Evolutionary conservation across 2,113 vertebrate species (phyloP).

Genomic region (Trachemys scripta): DNA sequence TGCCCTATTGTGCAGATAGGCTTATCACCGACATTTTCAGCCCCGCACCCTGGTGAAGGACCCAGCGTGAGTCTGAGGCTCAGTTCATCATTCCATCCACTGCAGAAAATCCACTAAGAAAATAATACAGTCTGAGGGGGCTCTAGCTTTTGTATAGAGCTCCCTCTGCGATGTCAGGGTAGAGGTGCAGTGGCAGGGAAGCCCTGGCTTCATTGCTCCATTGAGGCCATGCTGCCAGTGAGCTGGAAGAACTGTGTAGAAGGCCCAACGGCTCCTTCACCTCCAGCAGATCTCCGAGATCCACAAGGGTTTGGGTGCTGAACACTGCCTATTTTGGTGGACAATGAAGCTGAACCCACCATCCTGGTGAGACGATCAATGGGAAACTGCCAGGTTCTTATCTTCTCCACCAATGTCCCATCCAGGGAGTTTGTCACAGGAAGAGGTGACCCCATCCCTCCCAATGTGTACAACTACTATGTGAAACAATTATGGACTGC

Average conservation of each 20-base stretch:
- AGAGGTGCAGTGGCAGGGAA: background rate
- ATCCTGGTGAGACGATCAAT: background rate
- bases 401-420: accelerated
- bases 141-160: background rate
- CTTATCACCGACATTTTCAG: background rate
- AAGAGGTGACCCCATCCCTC: background rate
- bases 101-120: background rate
- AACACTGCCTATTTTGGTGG: background rate
- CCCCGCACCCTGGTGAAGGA: accelerated
- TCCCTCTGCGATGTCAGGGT: background rate
- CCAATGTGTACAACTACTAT: too few relatives aligned
- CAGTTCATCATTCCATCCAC: background rate
- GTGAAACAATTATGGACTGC: too few relatives aligned
- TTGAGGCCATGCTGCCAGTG: background rate
- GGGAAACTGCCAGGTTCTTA: accelerated
- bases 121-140: background rate
- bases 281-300: background rate
- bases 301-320: background rate
- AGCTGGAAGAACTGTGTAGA: background rate
- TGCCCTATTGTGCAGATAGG: accelerated
- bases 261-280: background rate
- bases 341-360: background rate
- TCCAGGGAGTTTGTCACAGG: accelerated
- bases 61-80: background rate
- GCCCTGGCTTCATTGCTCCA: background rate